phyloP scores from a whole-genome alignment of 1,140 invertebrate genomes.

The Laupala kohalensis region DNA sequence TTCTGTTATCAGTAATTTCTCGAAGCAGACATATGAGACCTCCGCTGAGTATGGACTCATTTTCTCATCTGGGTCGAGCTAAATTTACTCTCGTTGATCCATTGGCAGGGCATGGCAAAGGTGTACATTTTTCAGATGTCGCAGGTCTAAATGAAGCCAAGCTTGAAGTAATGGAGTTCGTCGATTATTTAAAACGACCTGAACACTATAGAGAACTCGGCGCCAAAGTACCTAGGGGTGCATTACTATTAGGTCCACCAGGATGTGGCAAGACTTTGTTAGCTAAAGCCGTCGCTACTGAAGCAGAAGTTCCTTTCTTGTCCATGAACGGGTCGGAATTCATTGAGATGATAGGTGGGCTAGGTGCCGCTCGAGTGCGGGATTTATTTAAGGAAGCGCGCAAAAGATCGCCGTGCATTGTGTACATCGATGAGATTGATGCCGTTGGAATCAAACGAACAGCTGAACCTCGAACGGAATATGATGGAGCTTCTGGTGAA shows the following conservation, averaged over 20 bases:
- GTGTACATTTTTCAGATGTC: no score
- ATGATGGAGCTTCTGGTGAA: slow-evolving; percentile 14
- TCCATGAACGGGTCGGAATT: slow-evolving; percentile 40
- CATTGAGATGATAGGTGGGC: slow-evolving; percentile 40
- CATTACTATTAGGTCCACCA: slow-evolving; percentile 56
- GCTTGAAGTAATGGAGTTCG: slow-evolving; percentile 16
- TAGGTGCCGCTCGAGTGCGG: slow-evolving; percentile 36
- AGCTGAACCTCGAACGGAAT: no score
- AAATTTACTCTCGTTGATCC: no score
- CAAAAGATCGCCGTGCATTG: slow-evolving; percentile 16
- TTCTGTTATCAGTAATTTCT: slow-evolving; percentile 54
- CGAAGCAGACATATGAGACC: slow-evolving; percentile 49
- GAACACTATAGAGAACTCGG: slow-evolving; percentile 14
- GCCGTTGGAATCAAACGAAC: slow-evolving; percentile 17
- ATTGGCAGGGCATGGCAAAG: no score
- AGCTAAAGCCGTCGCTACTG: slow-evolving; percentile 60
- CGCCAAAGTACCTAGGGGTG: slow-evolving; percentile 34
- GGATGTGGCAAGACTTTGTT: slow-evolving; percentile 65
- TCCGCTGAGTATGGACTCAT: slow-evolving; percentile 56
- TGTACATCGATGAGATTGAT: slow-evolving; percentile 21
- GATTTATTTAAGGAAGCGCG: slow-evolving; percentile 21
- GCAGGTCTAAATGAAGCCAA: slow-evolving; percentile 18
- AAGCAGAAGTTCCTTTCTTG: slow-evolving; percentile 39
- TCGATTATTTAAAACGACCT: slow-evolving; percentile 17
- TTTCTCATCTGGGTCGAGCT: no score